Percentiles rank a stretch among this genome's conserved stretches.
Conservation (phyloP, 1,140 invertebrate species). For the Zaprionus nigranus region DNA sequence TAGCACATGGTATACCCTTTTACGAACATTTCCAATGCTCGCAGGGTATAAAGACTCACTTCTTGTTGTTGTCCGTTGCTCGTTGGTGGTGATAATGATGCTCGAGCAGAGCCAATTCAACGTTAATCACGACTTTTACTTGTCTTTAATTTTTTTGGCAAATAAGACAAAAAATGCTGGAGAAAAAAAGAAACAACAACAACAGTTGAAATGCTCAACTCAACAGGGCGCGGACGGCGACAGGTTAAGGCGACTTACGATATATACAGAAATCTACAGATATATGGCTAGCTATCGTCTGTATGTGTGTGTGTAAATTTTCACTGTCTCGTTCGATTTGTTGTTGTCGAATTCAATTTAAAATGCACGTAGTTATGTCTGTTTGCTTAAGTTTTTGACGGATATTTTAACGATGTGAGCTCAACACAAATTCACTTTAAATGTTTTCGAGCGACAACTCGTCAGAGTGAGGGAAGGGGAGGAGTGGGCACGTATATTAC, state of each 20-base stretch:
- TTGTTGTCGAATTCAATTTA: conserved; percentile 77
- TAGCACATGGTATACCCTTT: too few relatives aligned
- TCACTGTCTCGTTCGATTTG: conserved; percentile 71
- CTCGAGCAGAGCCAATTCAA: conserved; percentile 71
- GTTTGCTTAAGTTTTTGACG: conserved; percentile 84
- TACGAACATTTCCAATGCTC: background rate
- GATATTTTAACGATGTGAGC: conserved; percentile 84
- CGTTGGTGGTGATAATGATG: conserved; percentile 77
- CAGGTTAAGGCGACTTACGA: conserved; percentile 58
- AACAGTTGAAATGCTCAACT: conserved; percentile 45
- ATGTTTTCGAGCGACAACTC: conserved; percentile 61
- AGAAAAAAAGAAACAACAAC: conserved; percentile 50
- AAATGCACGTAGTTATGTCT: conserved; percentile 84
- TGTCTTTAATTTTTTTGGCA: conserved; percentile 84
- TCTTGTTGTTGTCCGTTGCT: conserved; percentile 45
- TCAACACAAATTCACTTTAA: conserved; percentile 84
- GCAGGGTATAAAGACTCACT: conserved; percentile 25
- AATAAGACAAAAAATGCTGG: conserved; percentile 55
- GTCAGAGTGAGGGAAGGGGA: conserved; percentile 5
- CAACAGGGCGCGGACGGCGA: conserved; percentile 72
- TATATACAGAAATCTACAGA: conserved; percentile 27
- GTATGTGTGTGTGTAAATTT: conserved; percentile 73
- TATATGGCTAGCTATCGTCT: conserved; percentile 9
- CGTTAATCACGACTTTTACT: conserved; percentile 84
- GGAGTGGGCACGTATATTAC: conserved; percentile 3